Evolutionary conservation across 2,888 invertebrate genomes (phyloP).

Genomic region (Venusia cambrica): DNA sequence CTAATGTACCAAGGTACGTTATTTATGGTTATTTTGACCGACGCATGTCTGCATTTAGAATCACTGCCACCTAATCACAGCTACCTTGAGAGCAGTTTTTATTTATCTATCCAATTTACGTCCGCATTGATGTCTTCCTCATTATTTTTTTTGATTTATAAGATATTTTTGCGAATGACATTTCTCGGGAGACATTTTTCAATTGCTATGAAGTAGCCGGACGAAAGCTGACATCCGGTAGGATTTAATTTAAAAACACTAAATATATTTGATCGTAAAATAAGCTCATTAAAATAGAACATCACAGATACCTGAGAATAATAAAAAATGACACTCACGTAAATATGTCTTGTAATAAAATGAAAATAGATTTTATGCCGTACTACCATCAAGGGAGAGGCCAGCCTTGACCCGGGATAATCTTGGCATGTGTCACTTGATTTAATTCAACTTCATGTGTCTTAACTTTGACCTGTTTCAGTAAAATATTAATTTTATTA

Average conservation of each 20-base stretch:
- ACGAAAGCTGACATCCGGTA: slow-evolving; percentile 8
- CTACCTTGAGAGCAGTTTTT: slow-evolving; percentile 34
- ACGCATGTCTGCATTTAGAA: slow-evolving; percentile 26
- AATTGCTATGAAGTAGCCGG: too few species aligned
- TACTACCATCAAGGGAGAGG: slow-evolving; percentile 33
- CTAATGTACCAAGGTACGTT: slow-evolving; percentile 23
- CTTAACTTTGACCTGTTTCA: too few species aligned
- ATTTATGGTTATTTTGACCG: slow-evolving; percentile 20
- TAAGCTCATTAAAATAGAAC: slow-evolving; percentile 20
- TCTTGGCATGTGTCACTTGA: slow-evolving; percentile 24
- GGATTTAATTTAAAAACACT: background rate
- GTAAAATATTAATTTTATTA: too few species aligned
- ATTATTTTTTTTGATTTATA: slow-evolving; percentile 33
- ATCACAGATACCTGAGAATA: slow-evolving; percentile 20
- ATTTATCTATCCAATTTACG: slow-evolving; percentile 37
- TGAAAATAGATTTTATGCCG: slow-evolving; percentile 35
- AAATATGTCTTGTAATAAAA: slow-evolving; percentile 24
- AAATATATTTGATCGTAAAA: background rate
- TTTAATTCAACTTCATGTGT: too few species aligned
- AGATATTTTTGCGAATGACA: slow-evolving; percentile 14
- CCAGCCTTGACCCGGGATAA: slow-evolving; percentile 38
- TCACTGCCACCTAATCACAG: too few species aligned
- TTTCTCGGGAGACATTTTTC: slow-evolving; percentile 1
- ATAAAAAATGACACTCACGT: slow-evolving; percentile 22
- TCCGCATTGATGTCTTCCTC: slow-evolving; percentile 32